Evolutionary conservation across 2,797 vertebrate genomes (phyloP).

Genomic region (Alca torda): DNA sequence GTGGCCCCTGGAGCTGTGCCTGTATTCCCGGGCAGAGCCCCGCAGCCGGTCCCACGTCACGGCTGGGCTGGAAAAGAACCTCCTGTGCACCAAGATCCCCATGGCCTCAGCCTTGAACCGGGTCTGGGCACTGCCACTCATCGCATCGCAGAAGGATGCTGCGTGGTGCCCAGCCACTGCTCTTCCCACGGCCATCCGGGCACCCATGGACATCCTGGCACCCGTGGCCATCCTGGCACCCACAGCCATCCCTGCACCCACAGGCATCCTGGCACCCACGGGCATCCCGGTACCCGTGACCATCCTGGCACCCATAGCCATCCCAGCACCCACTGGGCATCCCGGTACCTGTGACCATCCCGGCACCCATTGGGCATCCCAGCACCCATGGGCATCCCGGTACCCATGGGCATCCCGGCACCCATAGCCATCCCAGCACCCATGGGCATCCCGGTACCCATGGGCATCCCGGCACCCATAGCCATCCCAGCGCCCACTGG

Average conservation of each 20-base stretch:
- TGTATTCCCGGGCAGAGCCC: not conserved
- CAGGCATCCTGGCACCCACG: not conserved
- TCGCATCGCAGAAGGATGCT: not conserved
- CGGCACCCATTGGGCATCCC: accelerated
- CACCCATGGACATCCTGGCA: too few relatives aligned
- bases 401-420: not conserved
- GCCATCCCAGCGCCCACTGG: too few relatives aligned
- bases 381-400: too few relatives aligned
- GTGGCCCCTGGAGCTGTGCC: not conserved
- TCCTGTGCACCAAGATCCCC: accelerated
- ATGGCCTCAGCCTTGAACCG: accelerated
- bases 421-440: accelerated
- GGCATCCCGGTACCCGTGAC: too few relatives aligned
- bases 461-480: too few relatives aligned
- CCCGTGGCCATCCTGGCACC: too few relatives aligned
- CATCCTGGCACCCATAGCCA: too few relatives aligned
- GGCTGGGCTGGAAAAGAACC: not conserved
- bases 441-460: too few relatives aligned
- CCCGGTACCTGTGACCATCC: too few relatives aligned
- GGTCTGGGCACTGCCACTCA: not conserved
- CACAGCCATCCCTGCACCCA: too few relatives aligned
- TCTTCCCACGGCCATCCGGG: accelerated
- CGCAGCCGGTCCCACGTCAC: not conserved
- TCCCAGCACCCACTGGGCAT: too few relatives aligned
- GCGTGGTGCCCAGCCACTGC: not conserved